phyloP scores from a whole-genome alignment of 2,113 vertebrate species.

The Syrmaticus mikado region DNA sequence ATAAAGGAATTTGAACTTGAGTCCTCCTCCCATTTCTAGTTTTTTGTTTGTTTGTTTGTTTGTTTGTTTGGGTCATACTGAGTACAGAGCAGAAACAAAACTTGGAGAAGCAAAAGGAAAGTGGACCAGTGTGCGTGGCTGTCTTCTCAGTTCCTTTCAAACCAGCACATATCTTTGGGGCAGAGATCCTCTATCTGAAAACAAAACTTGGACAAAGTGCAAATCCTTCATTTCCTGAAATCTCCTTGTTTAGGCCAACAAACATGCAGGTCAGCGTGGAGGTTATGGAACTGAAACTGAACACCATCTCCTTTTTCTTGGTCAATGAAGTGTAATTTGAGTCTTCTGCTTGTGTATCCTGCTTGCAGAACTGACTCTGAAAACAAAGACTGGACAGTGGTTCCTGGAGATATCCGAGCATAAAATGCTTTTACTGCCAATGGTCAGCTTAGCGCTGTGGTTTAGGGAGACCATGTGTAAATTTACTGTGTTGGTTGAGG shows the following conservation, averaged over 20 bases:
- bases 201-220: not conserved
- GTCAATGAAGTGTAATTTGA: conserved; percentile 49
- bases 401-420: not conserved
- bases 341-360: not conserved
- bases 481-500: not conserved
- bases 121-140: not conserved
- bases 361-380: not conserved
- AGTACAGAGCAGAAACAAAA: not conserved
- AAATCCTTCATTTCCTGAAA: conserved; percentile 42
- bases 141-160: not conserved
- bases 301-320: not conserved
- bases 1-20: not conserved
- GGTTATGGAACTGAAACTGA: conserved; percentile 26
- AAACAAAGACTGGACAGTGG: not conserved
- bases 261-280: conserved; percentile 30
- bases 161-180: not conserved
- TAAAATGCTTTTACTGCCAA: not conserved
- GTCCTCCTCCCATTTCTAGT: not conserved
- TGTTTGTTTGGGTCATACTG: not conserved
- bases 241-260: conserved; percentile 40
- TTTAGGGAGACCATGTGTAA: not conserved
- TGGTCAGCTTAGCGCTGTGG: not conserved
- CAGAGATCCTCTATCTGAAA: not conserved
- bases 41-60: not conserved
- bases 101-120: not conserved